Evolutionary conservation across 1,140 invertebrate genomes (phyloP), one percentile per base, ranked within the genome.

Genomic region (Sinella curviseta): DNA sequence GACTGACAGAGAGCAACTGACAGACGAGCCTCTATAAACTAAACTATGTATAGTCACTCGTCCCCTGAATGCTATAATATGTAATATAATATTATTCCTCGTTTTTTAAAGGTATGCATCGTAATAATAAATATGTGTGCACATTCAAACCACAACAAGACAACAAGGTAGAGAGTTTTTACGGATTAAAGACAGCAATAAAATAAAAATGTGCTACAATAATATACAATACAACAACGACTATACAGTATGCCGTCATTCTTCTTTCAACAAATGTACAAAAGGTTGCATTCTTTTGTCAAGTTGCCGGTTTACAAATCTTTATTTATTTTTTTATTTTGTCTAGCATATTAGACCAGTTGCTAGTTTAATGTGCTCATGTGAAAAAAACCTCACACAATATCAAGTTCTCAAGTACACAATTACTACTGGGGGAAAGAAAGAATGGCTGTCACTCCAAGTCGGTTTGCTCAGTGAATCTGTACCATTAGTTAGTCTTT

Each of bases 261-360:
- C 39, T 48, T 48, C 20, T 48, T 48, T 48, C 8, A 12, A 12
- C 39, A 48, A 12, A 48, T n/a, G n/a, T n/a, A n/a, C n/a, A 48
- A 12, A 8, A 8, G 16, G 4, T n/a, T 65, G 57, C 57, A 65
- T 65, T 65, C 57, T 26, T 65, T 65, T 65, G 57, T n/a, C 57
- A 65, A 65, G 57, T 65, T 65, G 57, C 57, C 57, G 57, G 57
- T 65, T 65, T 65, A 65, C 14, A 65, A 26, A 16, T 65, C 8
- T 26, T 65, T 65, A n/a, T 65, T 48, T 48, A 8, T 8, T 48
- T 20, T 48, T 20, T 48, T 48, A 12, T 48, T 48, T 48, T 48
- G 20, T 65, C 57, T 26, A 12, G 57, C 4, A 4, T 65, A 12
- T 65, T 48, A 48, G 20, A 48, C 8, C 39, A 48, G 39, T 48